Evolutionary conservation across 2,888 invertebrate species (phyloP), one percentile per base, ranked within the genome.

Genomic region (Rugalucina vietnamica): DNA sequence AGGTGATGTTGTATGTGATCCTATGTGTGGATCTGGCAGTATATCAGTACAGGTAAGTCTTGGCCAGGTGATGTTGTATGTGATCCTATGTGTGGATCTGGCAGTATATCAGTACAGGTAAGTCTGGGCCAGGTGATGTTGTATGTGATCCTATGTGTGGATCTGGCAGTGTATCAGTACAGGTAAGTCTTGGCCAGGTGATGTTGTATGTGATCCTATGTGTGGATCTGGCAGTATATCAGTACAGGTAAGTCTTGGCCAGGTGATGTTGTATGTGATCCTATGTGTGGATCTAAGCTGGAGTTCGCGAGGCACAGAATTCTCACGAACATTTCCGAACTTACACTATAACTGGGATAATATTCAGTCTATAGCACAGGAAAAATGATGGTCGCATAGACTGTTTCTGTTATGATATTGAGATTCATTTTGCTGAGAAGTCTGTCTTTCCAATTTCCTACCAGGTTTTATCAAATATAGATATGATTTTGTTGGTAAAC

Each of bases 71-170:
- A 96, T 72, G 92, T 96, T 57, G 95, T 96, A 34, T 94, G 96
- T 87, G 96, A 96, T 91, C 96, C 96, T 0, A 95, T 96, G 95
- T 96, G 96, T 93, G 96, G 96, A 1, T 95, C 96, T 80, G 96
- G 96, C 14, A 96, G 96, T 27, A 96, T 96, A 87, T 96, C 96
- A 8, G 95, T 96, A 83, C 96, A 96, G 95, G 96, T 96, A 90
- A 39, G 21, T 34, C 96, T 3, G 34, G 34, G 18, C 18, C 65
- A 24, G 65, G 65, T 65, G 96, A 96, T 72, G 92, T 96, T 57
- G 95, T 96, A 34, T 94, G 96, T 87, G 96, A 96, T 91, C 96
- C 96, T 0, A 95, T 96, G 95, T 96, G 96, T 93, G 96, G 96
- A 1, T 95, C 96, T 80, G 96, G 96, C 14, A 96, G 96, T 27